Evolutionary conservation across 2,888 invertebrate species (phyloP), one percentile per base, ranked within the genome.

Genomic region (Diachrysia chrysitis): DNA sequence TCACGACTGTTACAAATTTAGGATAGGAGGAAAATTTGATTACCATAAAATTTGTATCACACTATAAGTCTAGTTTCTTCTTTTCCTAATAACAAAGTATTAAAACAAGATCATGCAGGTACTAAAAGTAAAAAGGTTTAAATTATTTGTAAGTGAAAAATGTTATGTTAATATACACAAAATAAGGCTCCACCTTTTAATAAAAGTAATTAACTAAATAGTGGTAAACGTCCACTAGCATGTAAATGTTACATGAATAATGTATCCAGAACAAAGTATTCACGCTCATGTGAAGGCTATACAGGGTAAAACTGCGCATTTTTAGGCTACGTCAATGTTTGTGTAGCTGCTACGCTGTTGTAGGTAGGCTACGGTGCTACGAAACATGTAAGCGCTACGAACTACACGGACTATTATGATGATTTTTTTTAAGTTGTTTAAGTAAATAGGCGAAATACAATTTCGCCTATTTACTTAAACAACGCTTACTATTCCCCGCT

Each of bases 181-280:
- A 48, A 53, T 46, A 10, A 58, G 29, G 65, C n/a, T 42, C 57
- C 4, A 3, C 60, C 48, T 53, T 64, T 42, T 71, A 79, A 79
- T 66, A 56, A 66, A 76, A 79, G 55, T 70, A 68, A 79, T 80
- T 78, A 61, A 23, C 51, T 78, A 73, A 79, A 66, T 80, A 70
- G 37, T 60, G 69, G 63, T 73, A 73, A 53, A 58, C 76, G 66
- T 65, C 61, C 65, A 68, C 65, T 68, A 69, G 51, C 64, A 72
- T 82, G 71, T 66, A 73, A 81, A 81, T 82, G 58, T 63, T 64
- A 65, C 75, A 82, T 82, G 80, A 82, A 83, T 82, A 78, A 82
- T 82, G 80, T 82, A 82, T 83, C 58, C 53, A 72, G 82, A 75
- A 76, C 74, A 78, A 76, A 72, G 71, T 81, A 71, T 73, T 66